Base-by-base conservation (phyloP, 1,140 invertebrate genomes). In the Hydropsyche tenuis region DNA sequence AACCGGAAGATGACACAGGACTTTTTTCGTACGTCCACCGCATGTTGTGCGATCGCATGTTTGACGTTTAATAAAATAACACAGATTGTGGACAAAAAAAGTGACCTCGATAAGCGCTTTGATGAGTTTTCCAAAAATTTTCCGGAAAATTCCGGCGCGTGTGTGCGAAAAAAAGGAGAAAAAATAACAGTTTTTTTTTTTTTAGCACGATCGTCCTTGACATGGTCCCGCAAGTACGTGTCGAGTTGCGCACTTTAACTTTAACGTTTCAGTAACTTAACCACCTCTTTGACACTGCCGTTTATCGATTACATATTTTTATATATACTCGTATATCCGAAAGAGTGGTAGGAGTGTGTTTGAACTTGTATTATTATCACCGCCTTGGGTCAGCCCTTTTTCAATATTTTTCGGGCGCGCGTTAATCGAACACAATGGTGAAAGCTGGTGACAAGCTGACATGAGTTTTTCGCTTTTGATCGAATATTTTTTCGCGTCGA, bases 71-170 rank as follows among this genome's bases (percentile, higher is more conserved):
- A 53, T 53, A 53, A 18, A 53, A 53, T 37, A 37, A 37, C 30
- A 37, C 30, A 37, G 30, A 37, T 37, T 60, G 56, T 23, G 23
- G 5, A 6, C 45, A n/a, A 22, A 60, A 60, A 53, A 60, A 27
- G 22, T n/a, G 23, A 60, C 56, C 56, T 60, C 56, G 56, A 60
- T 60, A 25, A 25, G 56, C 30, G 30, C 7, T 27, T 60, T 60
- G 23, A 60, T 60, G 56, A 60, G 22, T 60, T 60, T 60, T 60
- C 56, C 56, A 20, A 22, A n/a, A 60, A 25, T 60, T 56, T 60
- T 60, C 23, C 20, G 11, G 45, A 48, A 37, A 37, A 37, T 37
- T 37, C 30, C 45, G 14, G 14, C 56, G 25, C 56, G 56, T 60
- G 56, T 60, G 56, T 27, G 56, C 23, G 56, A 11, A 53, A 53